Conservation (phyloP, 2,888 invertebrate genomes). For the Rhagophthalmus giganteus region DNA sequence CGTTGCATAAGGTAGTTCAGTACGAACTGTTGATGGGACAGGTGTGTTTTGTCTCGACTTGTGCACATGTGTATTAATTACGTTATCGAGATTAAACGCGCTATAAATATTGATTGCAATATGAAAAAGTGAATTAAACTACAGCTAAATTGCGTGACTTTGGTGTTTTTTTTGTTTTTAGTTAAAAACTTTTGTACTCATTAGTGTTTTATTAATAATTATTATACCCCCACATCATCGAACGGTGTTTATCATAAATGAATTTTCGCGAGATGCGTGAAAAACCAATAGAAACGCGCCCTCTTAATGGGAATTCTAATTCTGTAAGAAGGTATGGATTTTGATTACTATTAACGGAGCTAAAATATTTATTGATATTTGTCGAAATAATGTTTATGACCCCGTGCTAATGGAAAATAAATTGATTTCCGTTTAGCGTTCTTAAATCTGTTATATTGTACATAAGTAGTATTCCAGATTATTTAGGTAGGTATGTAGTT, state of each 20-base stretch:
- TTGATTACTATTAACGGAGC: background rate
- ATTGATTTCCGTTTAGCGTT: no score
- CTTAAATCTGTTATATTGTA: no score
- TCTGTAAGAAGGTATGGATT: slow-evolving; percentile 11
- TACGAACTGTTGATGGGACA: slow-evolving; percentile 9
- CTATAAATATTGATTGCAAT: background rate
- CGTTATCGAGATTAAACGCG: background rate
- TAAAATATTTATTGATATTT: background rate
- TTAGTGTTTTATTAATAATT: no score
- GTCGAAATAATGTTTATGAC: background rate
- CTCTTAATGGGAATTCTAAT: slow-evolving; percentile 8
- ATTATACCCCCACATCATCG: no score
- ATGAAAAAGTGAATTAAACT: no score
- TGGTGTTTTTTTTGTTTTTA: background rate
- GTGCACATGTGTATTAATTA: background rate
- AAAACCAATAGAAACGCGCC: slow-evolving; percentile 2
- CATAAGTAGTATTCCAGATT: no score
- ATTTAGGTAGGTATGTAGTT: no score
- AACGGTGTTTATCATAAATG: slow-evolving; percentile 4
- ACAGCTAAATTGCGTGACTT: no score
- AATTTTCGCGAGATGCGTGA: slow-evolving; percentile 9
- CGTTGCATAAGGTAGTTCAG: slow-evolving; percentile 21
- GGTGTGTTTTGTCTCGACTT: slow-evolving; percentile 6
- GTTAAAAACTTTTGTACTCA: background rate
- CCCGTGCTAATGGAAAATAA: no score